These are phyloP conservation scores for Crocidura indochinensis DNA, from an alignment of 2,797 vertebrate genomes.

Conservation along the genomic window DNA sequence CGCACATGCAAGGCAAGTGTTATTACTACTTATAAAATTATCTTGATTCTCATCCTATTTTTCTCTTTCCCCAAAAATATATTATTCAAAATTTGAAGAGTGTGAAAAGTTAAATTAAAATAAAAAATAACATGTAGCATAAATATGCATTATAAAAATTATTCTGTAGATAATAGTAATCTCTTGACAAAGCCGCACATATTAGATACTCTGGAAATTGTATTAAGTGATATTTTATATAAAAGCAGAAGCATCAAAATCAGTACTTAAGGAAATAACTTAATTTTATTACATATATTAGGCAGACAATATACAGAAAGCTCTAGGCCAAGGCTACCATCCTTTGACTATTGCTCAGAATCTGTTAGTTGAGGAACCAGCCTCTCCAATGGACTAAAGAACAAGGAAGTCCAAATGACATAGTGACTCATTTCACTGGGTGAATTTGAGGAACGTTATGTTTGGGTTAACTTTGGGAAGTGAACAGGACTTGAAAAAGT, in stretches of 20 bases:
- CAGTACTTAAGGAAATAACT: constrained; percentile 48
- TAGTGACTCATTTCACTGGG: constrained; percentile 58
- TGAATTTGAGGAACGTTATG: constrained; percentile 56
- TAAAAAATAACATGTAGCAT: constrained; percentile 9
- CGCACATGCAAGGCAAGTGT: background rate
- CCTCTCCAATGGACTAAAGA: background rate
- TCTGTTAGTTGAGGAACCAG: background rate
- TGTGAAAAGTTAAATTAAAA: constrained; percentile 24
- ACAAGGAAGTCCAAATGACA: constrained; percentile 1
- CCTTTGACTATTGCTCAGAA: background rate
- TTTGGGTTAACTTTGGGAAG: constrained; percentile 70
- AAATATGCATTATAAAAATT: background rate
- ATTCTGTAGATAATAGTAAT: background rate
- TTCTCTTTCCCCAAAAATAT: too few relatives aligned
- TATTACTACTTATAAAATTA: background rate
- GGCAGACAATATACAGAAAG: background rate
- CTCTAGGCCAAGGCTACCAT: background rate
- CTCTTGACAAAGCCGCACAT: constrained; percentile 19
- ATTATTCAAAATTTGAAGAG: constrained; percentile 5
- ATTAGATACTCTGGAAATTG: constrained; percentile 28
- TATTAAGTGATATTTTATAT: constrained; percentile 25
- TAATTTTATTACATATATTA: constrained; percentile 19
- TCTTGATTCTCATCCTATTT: too few relatives aligned
- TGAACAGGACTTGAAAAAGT: constrained; percentile 9
- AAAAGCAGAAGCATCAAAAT: constrained; percentile 24